Evolutionary conservation across 2,888 invertebrate species (phyloP).

Genomic region (Parnassius orleans): DNA sequence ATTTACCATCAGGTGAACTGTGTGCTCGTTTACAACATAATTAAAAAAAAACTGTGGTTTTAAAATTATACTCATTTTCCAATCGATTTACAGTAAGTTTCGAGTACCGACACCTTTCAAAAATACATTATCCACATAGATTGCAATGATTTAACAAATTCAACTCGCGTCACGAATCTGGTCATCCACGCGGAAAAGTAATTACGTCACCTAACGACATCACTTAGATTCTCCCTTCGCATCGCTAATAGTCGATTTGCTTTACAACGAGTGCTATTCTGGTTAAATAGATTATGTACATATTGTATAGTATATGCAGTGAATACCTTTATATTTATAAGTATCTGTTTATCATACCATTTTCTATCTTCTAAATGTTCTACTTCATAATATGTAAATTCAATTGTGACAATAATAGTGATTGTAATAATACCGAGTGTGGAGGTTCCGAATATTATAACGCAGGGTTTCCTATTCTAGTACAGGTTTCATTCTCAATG

Average conservation of each 20-base stretch:
- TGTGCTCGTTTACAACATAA: too few relatives aligned
- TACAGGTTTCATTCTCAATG: too few relatives aligned
- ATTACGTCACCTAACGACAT: conserved; percentile 77
- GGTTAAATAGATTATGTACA: not conserved
- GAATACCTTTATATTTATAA: too few relatives aligned
- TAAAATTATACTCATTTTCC: not conserved
- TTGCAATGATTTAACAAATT: conserved; percentile 75
- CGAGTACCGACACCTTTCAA: conserved; percentile 51
- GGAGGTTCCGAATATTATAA: too few relatives aligned
- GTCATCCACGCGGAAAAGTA: conserved; percentile 78
- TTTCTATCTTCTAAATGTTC: too few relatives aligned
- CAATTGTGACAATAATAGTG: too few relatives aligned
- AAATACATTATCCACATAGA: conserved; percentile 76
- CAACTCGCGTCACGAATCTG: conserved; percentile 50
- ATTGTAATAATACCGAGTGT: too few relatives aligned
- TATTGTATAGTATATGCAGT: not conserved
- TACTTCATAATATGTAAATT: too few relatives aligned
- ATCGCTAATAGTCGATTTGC: conserved; percentile 74
- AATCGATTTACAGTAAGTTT: conserved; percentile 40
- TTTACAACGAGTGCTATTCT: conserved; percentile 29
- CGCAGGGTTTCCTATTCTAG: too few relatives aligned
- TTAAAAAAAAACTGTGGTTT: too few relatives aligned
- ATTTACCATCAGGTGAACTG: too few relatives aligned
- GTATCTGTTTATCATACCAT: too few relatives aligned
- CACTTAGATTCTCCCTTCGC: conserved; percentile 62